Base-by-base conservation (phyloP, 2,797 vertebrate genomes). In the Pangasius djambal region DNA sequence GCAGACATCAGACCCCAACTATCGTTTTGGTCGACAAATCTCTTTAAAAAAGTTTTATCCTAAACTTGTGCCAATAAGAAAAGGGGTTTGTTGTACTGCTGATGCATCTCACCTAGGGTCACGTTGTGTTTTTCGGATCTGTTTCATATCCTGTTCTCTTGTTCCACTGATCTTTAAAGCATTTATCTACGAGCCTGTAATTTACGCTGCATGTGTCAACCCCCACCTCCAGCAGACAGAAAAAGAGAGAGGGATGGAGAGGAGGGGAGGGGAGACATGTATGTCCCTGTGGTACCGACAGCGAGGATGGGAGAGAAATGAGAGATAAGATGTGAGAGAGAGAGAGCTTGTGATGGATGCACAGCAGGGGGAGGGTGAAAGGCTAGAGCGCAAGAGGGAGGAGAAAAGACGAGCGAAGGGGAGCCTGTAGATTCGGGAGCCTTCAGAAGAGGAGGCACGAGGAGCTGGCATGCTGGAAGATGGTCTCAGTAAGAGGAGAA, bases 401-500 rank as follows among this genome's bases (percentile, higher is more conserved):
- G 93, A 94, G 81, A 83, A 83, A 83, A 83, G 91, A 94, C 95
- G 93, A 92, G 92, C 92, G 95, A 95, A 92, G 88, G 89, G 91
- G 92, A 94, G 95, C 94, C 92, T 96, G 93, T 95, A 94, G 95
- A 96, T 96, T 95, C 95, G 94, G 94, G 95, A 96, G 94, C 94
- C 95, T 94, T 94, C 92, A 90, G 94, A 94, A 92, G 93, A 91
- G 92, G 93, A 94, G 95, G 92, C 92, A 83, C 90, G 92, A 88
- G 95, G 95, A 92, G 95, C 94, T 94, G 93, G 94, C 94, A 94
- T 93, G 89, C 94, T 95, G 93, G 94, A 96, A 96, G 95, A 96
- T 96, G 96, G 96, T 96, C 94, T 96, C 96, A 96, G 96, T 97
- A 96, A 97, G 97, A 96, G 97, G 96, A 95, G 97, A 97, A 97